Conservation (phyloP, 2,113 vertebrate genomes). For the Cinclus cinclus region DNA sequence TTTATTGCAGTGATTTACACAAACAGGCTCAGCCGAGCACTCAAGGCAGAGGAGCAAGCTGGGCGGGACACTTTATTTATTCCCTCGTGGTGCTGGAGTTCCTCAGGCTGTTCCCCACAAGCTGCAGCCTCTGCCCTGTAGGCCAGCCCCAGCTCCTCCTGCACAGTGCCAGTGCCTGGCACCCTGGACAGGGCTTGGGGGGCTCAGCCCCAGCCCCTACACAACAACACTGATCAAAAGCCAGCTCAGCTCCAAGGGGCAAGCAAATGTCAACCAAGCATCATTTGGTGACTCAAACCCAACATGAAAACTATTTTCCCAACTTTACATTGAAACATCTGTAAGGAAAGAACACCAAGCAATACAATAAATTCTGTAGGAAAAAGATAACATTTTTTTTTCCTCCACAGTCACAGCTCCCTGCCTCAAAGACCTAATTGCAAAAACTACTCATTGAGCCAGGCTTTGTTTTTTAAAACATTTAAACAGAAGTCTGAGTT, state of each 20-base stretch:
- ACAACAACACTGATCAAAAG: neutral
- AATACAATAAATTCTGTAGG: neutral
- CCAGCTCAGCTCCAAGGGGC: slow-evolving; percentile 45
- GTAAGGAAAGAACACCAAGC: slow-evolving; percentile 5
- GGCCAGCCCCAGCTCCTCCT: neutral
- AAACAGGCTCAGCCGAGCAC: too few relatives aligned
- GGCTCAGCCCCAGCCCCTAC: neutral
- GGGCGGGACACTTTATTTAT: neutral
- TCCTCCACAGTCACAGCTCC: neutral
- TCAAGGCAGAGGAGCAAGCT: neutral
- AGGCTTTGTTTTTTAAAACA: neutral
- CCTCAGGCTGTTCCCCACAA: neutral
- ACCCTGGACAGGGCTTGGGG: neutral
- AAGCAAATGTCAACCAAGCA: slow-evolving; percentile 68
- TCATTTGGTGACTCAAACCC: slow-evolving; percentile 45
- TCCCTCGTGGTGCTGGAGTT: rapidly evolving
- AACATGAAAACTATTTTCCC: slow-evolving; percentile 59
- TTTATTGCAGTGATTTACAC: neutral
- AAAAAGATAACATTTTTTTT: neutral
- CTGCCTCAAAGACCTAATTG: neutral
- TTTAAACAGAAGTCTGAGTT: neutral
- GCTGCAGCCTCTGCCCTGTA: neutral
- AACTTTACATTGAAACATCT: slow-evolving; percentile 74
- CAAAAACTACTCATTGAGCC: neutral
- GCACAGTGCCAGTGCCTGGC: rapidly evolving